Base-by-base conservation (phyloP, 2,888 invertebrate genomes). In the Branchellion lobata region DNA sequence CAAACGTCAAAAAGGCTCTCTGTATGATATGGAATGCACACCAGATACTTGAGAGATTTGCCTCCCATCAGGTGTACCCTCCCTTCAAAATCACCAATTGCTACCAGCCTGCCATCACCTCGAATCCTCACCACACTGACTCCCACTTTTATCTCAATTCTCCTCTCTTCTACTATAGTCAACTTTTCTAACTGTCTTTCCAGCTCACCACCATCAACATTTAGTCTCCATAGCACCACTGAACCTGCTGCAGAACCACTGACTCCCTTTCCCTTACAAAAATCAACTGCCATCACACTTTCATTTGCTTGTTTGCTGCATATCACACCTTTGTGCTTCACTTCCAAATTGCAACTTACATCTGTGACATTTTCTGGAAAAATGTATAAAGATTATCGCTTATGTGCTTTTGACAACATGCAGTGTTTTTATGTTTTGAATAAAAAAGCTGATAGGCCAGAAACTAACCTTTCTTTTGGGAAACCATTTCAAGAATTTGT, bases 51-150 rank as follows among this genome's bases (percentile, higher is more conserved):
- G 61, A 57, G 61, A 5, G 5, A 5, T n/a, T n/a, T 57, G 24
- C 61, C 24, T 18, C 61, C 61, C 21, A 57, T 3, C 61, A 57
- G 21, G n/a, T 57, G 61, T n/a, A 57, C 61, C 61, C 61, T 57
- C 24, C 61, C 61, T 5, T 57, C 61, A 57, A 57, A 57, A n/a
- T 57, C 61, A 18, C 61, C 61, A 5, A 57, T n/a, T 5, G 61
- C 61, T n/a, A 57, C 61, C 61, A 57, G 3, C 21, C n/a, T 18
- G 24, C 61, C n/a, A n/a, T 57, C 61, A 3, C 24, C 61, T 57
- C 61, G 21, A 5, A 57, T n/a, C 24, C 24, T 57, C 24, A 57
- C 3, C 61, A 57, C 61, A 57, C 61, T 57, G 3, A 57, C 24
- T n/a, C 61, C 61, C 61, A 57, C 61, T 8, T n/a, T n/a, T 5